Evolutionary conservation across 2,797 vertebrate genomes (phyloP).

Genomic region (Bryconaethiops microstoma): DNA sequence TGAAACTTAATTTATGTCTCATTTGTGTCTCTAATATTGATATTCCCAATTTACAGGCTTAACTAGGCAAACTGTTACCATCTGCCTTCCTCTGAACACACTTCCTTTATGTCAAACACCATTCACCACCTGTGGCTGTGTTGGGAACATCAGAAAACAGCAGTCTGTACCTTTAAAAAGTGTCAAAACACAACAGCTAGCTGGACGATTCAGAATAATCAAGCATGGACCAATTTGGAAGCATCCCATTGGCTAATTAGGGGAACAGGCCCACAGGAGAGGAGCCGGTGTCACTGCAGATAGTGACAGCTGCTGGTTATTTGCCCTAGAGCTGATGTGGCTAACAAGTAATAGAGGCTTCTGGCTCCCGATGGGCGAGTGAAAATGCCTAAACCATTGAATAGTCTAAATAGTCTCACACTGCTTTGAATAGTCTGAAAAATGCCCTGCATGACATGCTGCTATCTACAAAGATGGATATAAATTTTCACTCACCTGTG

Average conservation of each 20-base stretch:
- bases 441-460: no score
- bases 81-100: constrained; percentile 51
- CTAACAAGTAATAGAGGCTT: neutral
- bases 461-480: no score
- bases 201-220: constrained; percentile 9
- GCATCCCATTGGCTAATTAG: constrained; percentile 40
- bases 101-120: neutral
- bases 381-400: neutral
- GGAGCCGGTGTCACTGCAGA: constrained; percentile 24
- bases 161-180: constrained; percentile 44
- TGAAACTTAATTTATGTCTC: constrained; percentile 47
- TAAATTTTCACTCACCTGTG: no score
- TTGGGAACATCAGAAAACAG: constrained; percentile 15
- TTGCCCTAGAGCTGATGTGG: neutral
- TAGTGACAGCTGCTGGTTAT: constrained; percentile 41
- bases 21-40: constrained; percentile 51
- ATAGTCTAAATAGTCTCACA: neutral
- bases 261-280: constrained; percentile 27
- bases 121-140: constrained; percentile 28
- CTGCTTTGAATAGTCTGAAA: neutral
- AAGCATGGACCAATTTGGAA: constrained; percentile 30
- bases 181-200: constrained; percentile 33
- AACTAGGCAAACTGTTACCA: constrained; percentile 55
- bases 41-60: constrained; percentile 52
- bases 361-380: neutral